phyloP scores from a whole-genome alignment of 64 coral and sea anemone species.

The Cladopsammia gracilis region DNA sequence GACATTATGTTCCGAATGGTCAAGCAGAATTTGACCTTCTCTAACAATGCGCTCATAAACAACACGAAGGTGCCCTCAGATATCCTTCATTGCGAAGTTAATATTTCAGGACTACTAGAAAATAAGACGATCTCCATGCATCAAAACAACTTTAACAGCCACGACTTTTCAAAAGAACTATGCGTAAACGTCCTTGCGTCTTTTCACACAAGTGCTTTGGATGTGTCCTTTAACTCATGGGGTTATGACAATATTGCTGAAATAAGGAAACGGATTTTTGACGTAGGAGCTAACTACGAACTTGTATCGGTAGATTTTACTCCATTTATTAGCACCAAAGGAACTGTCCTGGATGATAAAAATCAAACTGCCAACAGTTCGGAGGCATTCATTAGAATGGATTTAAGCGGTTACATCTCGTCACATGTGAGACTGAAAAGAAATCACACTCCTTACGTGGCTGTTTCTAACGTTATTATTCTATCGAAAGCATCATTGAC shows the following conservation, averaged over 20 bases:
- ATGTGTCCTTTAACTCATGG: conserved; percentile 26
- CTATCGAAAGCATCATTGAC: conserved; percentile 17
- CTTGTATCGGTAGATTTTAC: neutral
- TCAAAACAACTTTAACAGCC: conserved; percentile 11
- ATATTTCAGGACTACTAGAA: conserved; percentile 11
- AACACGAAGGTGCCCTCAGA: neutral
- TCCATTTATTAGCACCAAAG: neutral
- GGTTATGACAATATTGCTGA: neutral
- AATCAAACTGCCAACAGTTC: neutral
- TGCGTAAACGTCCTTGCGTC: conserved; percentile 16
- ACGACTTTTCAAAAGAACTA: conserved; percentile 26
- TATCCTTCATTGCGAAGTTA: neutral
- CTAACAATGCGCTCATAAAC: conserved; percentile 19
- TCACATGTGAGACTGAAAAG: neutral
- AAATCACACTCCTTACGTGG: conserved; percentile 21
- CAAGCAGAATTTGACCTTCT: neutral
- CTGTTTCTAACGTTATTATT: conserved; percentile 15
- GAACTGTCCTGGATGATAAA: neutral
- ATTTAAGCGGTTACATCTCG: conserved; percentile 20
- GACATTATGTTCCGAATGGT: neutral
- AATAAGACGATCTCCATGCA: neutral
- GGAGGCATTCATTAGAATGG: neutral
- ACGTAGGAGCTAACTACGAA: conserved; percentile 25
- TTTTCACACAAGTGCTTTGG: neutral
- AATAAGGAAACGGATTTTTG: conserved; percentile 14